A percentile compares a stretch with the other conserved stretches of the same genome.
Conservation (phyloP, 2,888 invertebrate species). For the Morinoia aosen region DNA sequence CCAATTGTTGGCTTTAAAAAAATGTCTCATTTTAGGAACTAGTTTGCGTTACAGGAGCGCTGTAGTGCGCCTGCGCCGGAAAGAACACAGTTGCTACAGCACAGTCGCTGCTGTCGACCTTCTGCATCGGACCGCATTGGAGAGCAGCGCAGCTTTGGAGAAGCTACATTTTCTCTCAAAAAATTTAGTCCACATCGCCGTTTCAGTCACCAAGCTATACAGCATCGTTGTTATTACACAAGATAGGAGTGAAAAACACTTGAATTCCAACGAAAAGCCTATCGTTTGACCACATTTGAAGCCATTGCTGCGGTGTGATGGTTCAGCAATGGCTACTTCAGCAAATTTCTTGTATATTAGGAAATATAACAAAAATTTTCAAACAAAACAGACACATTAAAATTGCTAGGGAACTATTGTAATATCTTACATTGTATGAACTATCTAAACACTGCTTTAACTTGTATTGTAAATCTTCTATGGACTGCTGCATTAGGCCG, state of each 20-base stretch:
- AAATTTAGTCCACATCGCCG: conserved; percentile 33
- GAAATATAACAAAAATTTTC: background rate
- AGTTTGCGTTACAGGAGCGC: conserved; percentile 45
- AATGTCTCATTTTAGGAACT: background rate
- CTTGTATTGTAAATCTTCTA: conserved; percentile 66
- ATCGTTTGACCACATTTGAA: conserved; percentile 13
- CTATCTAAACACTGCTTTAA: conserved; percentile 67
- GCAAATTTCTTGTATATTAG: background rate
- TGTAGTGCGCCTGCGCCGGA: conserved; percentile 51
- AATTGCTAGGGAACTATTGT: background rate
- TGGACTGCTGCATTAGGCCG: conserved; percentile 68
- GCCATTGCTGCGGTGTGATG: background rate
- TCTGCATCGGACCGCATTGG: conserved; percentile 51
- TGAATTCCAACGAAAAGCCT: background rate
- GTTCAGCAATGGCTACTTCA: conserved; percentile 23
- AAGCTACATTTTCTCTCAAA: conserved; percentile 16
- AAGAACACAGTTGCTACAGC: conserved; percentile 42
- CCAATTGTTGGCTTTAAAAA: background rate
- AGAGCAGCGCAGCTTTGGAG: conserved; percentile 47
- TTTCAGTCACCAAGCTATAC: conserved; percentile 12
- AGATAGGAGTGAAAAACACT: background rate
- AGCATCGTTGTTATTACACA: background rate
- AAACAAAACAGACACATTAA: background rate
- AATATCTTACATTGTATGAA: conserved; percentile 67
- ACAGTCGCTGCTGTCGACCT: conserved; percentile 53